A percentile compares a stretch with the other conserved stretches of the same genome.
Conservation (phyloP, 2,797 vertebrate genomes). For the Myripristis murdjan region DNA sequence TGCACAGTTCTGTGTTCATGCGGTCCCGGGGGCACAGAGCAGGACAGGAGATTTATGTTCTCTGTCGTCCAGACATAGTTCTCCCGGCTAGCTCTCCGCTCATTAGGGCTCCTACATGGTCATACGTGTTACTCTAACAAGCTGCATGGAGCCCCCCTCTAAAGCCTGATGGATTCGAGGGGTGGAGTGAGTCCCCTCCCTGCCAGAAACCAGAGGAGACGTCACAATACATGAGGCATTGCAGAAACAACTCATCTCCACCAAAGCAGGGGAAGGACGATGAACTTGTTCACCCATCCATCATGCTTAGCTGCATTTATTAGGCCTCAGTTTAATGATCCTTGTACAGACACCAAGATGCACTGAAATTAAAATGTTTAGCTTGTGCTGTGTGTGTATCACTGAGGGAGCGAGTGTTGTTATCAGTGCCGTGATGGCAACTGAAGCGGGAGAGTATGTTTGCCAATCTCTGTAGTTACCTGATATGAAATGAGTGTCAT, state of each 20-base stretch:
- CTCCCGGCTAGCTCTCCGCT: slow-evolving; percentile 69
- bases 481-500: slow-evolving; percentile 69
- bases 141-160: slow-evolving; percentile 65
- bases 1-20: slow-evolving; percentile 63
- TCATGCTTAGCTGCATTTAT: slow-evolving; percentile 72
- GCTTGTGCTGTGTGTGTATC: slow-evolving; percentile 36
- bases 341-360: slow-evolving; percentile 40
- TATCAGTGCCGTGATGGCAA: slow-evolving; percentile 53
- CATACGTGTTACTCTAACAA: slow-evolving; percentile 84
- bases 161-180: slow-evolving; percentile 76
- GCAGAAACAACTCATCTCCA: slow-evolving; percentile 61
- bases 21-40: slow-evolving; percentile 69
- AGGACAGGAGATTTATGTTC: slow-evolving; percentile 85
- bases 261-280: slow-evolving; percentile 40
- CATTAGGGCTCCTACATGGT: slow-evolving; percentile 81
- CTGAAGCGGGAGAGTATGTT: slow-evolving; percentile 52
- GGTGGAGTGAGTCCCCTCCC: slow-evolving; percentile 41
- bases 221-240: slow-evolving; percentile 52
- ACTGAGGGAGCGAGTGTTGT: slow-evolving; percentile 14
- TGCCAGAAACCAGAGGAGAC: slow-evolving; percentile 55
- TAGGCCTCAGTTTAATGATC: slow-evolving; percentile 64
- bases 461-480: slow-evolving; percentile 72
- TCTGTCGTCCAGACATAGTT: slow-evolving; percentile 76
- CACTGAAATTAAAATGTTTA: slow-evolving; percentile 70
- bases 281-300: slow-evolving; percentile 61